phyloP scores from a whole-genome alignment of 2,797 vertebrate species.

The Lacerta bilineata region DNA sequence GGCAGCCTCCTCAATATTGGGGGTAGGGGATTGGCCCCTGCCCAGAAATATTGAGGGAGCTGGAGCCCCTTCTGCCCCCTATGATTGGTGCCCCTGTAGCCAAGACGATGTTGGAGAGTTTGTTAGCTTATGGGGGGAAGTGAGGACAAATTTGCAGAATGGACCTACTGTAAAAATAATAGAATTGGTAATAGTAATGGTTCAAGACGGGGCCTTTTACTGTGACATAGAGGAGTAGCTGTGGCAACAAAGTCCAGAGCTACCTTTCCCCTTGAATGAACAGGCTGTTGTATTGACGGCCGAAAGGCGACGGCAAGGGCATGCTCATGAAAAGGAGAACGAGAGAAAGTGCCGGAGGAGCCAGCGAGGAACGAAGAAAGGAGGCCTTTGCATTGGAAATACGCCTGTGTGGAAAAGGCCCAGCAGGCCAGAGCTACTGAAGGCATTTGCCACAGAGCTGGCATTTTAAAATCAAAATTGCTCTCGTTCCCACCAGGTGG shows the following conservation, averaged over 20 bases:
- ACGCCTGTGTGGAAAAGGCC: constrained; percentile 62
- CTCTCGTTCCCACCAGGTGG: constrained; percentile 63
- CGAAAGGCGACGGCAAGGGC: constrained; percentile 48
- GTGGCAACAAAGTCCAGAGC: constrained; percentile 18
- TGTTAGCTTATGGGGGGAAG: not conserved
- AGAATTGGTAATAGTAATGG: not conserved
- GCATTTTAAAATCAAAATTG: constrained; percentile 72
- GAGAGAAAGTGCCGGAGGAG: constrained; percentile 41
- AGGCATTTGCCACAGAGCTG: constrained; percentile 57
- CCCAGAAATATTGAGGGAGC: too few species aligned
- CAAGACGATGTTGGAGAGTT: not conserved
- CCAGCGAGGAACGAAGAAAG: constrained; percentile 53
- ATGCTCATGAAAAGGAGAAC: constrained; percentile 64
- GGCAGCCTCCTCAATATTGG: too few species aligned
- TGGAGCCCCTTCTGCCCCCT: too few species aligned
- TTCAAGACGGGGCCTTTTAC: not conserved
- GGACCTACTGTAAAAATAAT: not conserved
- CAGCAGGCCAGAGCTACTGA: constrained; percentile 65
- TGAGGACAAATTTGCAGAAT: not conserved
- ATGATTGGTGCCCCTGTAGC: too few species aligned
- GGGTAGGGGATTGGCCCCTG: too few species aligned
- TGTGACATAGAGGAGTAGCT: not conserved
- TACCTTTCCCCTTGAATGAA: constrained; percentile 52
- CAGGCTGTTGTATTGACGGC: constrained; percentile 6
- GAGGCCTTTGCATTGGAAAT: constrained; percentile 66